These are phyloP conservation scores for Leontocebus nigricollis DNA, from an alignment of 2,797 vertebrate species.

Conservation along the genomic window DNA sequence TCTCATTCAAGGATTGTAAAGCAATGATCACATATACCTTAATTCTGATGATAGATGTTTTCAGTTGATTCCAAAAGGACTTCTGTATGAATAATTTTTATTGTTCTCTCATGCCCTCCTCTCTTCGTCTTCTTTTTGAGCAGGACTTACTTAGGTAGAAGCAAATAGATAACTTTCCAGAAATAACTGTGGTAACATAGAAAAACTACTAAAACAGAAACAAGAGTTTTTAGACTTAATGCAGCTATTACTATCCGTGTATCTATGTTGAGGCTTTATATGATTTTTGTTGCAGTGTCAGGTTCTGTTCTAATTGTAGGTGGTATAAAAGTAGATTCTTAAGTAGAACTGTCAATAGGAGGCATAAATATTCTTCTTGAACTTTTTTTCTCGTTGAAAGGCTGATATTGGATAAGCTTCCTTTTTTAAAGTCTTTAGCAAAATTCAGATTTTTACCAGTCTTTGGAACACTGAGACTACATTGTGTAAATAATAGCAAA, in stretches of 20 bases:
- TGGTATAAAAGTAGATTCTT: neutral
- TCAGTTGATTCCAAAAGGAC: neutral
- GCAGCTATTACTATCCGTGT: neutral
- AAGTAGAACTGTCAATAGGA: neutral
- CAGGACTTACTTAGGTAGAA: neutral
- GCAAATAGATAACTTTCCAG: neutral
- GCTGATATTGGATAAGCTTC: neutral
- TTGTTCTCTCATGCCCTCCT: neutral
- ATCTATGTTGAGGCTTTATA: neutral
- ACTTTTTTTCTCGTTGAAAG: neutral
- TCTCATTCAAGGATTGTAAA: neutral
- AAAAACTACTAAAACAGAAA: neutral
- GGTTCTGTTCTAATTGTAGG: neutral
- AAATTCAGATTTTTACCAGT: neutral
- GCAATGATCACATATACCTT: neutral
- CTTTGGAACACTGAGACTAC: neutral
- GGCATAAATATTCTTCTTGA: neutral
- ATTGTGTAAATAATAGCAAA: neutral
- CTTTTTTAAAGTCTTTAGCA: neutral
- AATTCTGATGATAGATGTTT: neutral
- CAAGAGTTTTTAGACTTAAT: neutral
- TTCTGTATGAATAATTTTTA: neutral
- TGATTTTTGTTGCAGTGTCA: neutral
- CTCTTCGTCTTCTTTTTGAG: neutral
- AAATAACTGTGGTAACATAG: neutral